phyloP scores from a whole-genome alignment of 37 sponge, comb jelly and placozoan species.

The Mnemiopsis leidyi region DNA sequence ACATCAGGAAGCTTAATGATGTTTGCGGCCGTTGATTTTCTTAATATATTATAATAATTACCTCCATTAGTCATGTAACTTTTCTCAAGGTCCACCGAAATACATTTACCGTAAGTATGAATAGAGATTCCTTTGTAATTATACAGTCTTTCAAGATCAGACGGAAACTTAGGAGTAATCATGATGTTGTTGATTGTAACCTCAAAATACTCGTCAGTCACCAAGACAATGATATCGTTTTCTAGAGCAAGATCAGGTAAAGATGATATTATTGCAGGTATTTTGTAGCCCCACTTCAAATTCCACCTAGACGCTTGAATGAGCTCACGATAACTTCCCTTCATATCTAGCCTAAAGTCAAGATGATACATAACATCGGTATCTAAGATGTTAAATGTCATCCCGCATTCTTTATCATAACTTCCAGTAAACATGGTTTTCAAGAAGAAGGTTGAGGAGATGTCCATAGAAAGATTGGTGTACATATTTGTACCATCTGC shows the following conservation, averaged over 20 bases:
- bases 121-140: not conserved
- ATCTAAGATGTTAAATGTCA: not conserved
- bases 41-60: not conserved
- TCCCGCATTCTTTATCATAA: not conserved
- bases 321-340: not conserved
- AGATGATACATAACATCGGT: not conserved
- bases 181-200: not conserved
- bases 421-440: not conserved
- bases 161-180: not conserved
- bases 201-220: not conserved
- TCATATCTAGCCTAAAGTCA: not conserved
- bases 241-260: not conserved
- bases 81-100: not conserved
- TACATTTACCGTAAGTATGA: not conserved
- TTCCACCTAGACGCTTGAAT: not conserved
- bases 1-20: too few relatives aligned
- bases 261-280: not conserved
- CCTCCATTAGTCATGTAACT: conserved; percentile 36
- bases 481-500: not conserved
- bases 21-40: too few relatives aligned
- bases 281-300: not conserved
- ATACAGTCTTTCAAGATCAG: not conserved
- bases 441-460: not conserved
- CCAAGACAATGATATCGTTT: not conserved
- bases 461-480: not conserved